Evolutionary conservation across 1,140 invertebrate species (phyloP), one percentile per base, ranked within the genome.

Genomic region (Dendroctonus ponderosae): DNA sequence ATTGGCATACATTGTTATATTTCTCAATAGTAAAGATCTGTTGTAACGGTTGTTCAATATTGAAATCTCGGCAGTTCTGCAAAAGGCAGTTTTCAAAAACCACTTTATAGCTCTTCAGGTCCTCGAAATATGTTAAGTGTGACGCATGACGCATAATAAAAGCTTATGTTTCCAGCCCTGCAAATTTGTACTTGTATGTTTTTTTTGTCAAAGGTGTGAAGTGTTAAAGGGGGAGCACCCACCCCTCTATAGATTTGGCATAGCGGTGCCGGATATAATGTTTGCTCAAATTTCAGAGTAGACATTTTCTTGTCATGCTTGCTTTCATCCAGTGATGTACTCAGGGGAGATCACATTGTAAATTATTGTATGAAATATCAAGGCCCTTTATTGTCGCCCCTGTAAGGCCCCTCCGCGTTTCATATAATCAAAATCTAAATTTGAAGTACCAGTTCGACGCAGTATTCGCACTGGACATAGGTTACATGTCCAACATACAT

Each of bases 241-340:
- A 57, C 38, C 62, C 49, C 48, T 46, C 62, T 40, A 62, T 64
- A 46, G 62, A 64, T 54, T 64, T 43, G 62, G 38, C 62, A 64
- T 62, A 42, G 60, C 15, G 49, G 12, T 52, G 42, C 44, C 14
- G 49, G 38, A 62, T 57, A 14, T 64, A 56, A 54, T 54, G 62
- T 64, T 56, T 64, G 62, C 52, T 54, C 51, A 64, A 64, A 56
- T 64, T 64, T 64, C 52, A 56, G 26, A 64, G 52, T 41, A 64
- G 52, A 64, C 15, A 54, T 46, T 64, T 56, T 64, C 61, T 7
- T 15, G 44, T 6, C 12, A 56, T 50, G 14, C 50, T 37, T 48
- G 11, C 15, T 51, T 5, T 14, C 11, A 46, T 61, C 40, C 39
- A 43, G 54, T n/a, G 41, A 40, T 57, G 41, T 57, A 57, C 39